A percentile compares a stretch with the other conserved stretches of the same genome.
These are phyloP conservation scores for Tenualosa ilisha DNA, from an alignment of 2,797 vertebrate genomes.

Conservation along the genomic window DNA sequence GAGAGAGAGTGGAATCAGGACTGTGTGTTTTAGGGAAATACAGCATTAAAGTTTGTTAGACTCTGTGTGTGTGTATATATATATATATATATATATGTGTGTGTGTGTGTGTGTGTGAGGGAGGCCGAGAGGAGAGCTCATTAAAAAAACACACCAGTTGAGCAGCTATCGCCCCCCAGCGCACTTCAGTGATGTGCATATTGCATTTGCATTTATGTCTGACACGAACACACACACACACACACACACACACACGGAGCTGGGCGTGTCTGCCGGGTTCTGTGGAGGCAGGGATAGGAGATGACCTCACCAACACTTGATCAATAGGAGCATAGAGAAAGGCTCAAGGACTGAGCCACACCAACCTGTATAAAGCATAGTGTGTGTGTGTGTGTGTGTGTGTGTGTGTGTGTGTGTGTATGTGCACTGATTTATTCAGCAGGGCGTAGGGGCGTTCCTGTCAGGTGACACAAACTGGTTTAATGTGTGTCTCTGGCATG, in stretches of 20 bases:
- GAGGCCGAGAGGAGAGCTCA: not conserved
- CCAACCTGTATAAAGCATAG: not conserved
- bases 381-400: conserved; percentile 25
- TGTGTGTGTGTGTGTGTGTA: conserved; percentile 4
- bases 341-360: conserved; percentile 36
- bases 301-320: conserved; percentile 23
- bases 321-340: conserved; percentile 31
- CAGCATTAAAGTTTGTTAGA: too few species aligned
- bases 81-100: too few species aligned
- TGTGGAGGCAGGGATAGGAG: not conserved
- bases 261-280: not conserved
- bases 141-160: not conserved
- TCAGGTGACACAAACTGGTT: not conserved
- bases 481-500: not conserved
- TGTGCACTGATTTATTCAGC: conserved; percentile 39
- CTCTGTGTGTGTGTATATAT: too few species aligned
- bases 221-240: not conserved
- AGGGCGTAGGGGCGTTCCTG: not conserved
- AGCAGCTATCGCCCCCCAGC: too few species aligned
- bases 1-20: too few species aligned
- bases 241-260: not conserved
- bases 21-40: too few species aligned
- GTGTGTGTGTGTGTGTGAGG: too few species aligned
- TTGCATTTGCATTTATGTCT: too few species aligned
- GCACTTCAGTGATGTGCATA: too few species aligned